phyloP scores from a whole-genome alignment of 2,797 vertebrate species.

The Adelosebastes latens region DNA sequence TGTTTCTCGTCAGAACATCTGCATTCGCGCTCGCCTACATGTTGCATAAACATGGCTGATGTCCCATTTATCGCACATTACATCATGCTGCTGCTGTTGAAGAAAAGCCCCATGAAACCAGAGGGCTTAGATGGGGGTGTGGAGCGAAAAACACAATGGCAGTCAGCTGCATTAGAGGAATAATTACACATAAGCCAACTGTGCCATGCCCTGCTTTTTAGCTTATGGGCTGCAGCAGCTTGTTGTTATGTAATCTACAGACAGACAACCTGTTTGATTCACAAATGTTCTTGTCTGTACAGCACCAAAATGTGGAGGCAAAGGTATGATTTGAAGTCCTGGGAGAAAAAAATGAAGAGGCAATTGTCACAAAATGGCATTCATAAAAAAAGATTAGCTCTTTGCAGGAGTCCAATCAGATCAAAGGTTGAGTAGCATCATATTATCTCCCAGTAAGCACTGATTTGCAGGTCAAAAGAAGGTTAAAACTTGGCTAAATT shows the following conservation, averaged over 20 bases:
- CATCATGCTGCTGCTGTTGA: constrained; percentile 30
- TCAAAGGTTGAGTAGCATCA: background rate
- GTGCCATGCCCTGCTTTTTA: constrained; percentile 16
- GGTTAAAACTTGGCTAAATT: background rate
- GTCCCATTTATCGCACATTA: constrained; percentile 35
- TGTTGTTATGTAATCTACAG: constrained; percentile 12
- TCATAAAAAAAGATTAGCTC: background rate
- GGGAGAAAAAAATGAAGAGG: background rate
- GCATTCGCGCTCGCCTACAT: background rate
- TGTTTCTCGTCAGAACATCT: background rate
- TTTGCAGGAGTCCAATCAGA: background rate
- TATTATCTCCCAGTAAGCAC: background rate
- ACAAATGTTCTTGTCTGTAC: background rate
- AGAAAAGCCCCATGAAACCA: constrained; percentile 55
- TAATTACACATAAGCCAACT: constrained; percentile 41
- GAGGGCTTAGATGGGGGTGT: constrained; percentile 43
- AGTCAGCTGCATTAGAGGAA: constrained; percentile 34
- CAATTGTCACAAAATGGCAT: background rate
- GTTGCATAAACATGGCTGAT: constrained; percentile 20
- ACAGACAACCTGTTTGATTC: constrained; percentile 1
- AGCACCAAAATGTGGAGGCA: background rate
- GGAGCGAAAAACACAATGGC: constrained; percentile 39
- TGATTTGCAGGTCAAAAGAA: background rate
- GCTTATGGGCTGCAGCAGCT: background rate
- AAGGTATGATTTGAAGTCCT: background rate